Percentiles rank a stretch among this genome's conserved stretches.
Evolutionary conservation across 2,888 invertebrate species (phyloP).

Genomic region (Pandemis corylana): DNA sequence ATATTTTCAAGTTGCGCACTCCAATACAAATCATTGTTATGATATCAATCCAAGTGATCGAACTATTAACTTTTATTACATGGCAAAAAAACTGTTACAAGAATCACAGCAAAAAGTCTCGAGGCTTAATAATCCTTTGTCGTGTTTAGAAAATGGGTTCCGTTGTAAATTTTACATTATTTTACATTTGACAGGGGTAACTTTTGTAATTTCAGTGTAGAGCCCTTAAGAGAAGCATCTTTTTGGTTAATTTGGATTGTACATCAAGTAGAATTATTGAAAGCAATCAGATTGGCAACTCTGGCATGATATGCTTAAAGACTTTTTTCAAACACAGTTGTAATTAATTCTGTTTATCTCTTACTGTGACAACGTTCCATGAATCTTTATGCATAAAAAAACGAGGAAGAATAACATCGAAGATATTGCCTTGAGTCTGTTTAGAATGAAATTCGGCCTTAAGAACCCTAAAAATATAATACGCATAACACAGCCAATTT

Average conservation of each 20-base stretch:
- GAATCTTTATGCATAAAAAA: neutral
- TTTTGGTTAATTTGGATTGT: too few relatives aligned
- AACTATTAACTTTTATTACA: conserved; percentile 35
- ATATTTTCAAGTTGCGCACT: neutral
- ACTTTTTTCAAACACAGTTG: too few relatives aligned
- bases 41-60: conserved; percentile 27
- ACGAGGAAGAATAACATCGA: neutral
- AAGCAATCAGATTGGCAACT: too few relatives aligned
- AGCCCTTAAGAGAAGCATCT: too few relatives aligned
- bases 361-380: neutral
- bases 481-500: conserved; percentile 25
- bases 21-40: conserved; percentile 17
- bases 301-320: too few relatives aligned
- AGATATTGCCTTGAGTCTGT: neutral
- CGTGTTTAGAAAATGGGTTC: conserved; percentile 6
- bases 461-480: conserved; percentile 25
- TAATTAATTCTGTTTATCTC: neutral
- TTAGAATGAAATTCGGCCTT: conserved; percentile 2
- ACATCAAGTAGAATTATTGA: too few relatives aligned
- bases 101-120: conserved; percentile 24
- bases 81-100: conserved; percentile 31
- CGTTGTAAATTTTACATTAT: neutral
- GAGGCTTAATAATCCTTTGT: conserved; percentile 5
- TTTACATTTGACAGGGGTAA: too few relatives aligned
- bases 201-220: too few relatives aligned